Evolutionary conservation across 2,113 vertebrate genomes (phyloP), one percentile per base, ranked within the genome.

Genomic region (Todiramphus chloris): DNA sequence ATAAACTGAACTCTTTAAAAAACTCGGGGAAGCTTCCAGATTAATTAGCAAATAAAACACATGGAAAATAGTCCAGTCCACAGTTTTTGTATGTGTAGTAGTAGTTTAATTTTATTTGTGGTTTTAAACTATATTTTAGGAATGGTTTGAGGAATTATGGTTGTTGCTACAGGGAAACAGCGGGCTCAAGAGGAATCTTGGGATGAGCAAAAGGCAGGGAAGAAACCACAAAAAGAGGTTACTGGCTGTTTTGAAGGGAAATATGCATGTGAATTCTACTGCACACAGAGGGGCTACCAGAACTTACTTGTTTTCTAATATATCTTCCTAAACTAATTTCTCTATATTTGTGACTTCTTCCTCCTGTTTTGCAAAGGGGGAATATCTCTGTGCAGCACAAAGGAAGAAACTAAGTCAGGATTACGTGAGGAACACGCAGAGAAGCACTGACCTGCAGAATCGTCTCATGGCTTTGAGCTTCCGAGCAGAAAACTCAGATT

Each of bases 11-110:
- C 75, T 48, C 30, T 41, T 93, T 56, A 69, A 94, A 95, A 83
- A 95, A 64, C 59, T 75, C 74, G 79, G 68, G 55, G 60, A 96
- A 69, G 64, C 66, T 94, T 82, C 72, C 39, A 87, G 56, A 87
- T 89, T 95, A 95, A 95, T 94, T 92, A 83, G 64, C 30, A 85
- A 97, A 96, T 95, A 95, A 96, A 96, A 50, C 14, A 53, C 51
- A 31, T 16, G 5, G 62, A 53, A 93, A 81, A 43, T 46, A 80
- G 31, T 41, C 87, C 66, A 96, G 43, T 53, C 39, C 20, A 24
- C 66, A 62, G 56, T 64, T 94, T 73, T 4, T 21, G 3, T 66
- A 84, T 7, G 7, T 73, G 74, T 41, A 41, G 41, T 41, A 41
- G 41, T 41, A 27, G 39, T 41, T 83, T 55, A 43, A 80, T 83